Percentiles rank a stretch among this genome's conserved stretches.
phyloP scores from a whole-genome alignment of 2,113 vertebrate genomes.

The Aegotheles bennettii region DNA sequence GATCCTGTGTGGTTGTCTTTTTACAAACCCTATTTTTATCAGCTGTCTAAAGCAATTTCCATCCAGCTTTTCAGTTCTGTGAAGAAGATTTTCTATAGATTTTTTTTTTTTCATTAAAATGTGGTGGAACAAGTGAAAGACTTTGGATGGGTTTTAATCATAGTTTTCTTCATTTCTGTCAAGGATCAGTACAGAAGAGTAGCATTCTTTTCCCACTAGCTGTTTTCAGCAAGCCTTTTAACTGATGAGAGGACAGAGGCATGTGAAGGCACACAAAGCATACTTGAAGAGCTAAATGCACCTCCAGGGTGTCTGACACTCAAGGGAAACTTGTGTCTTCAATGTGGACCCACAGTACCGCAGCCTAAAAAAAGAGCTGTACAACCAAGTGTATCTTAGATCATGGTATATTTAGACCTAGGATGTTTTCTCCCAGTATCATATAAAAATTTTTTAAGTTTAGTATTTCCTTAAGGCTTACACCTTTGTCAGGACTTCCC shows the following conservation, averaged over 20 bases:
- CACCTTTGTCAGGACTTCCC: neutral
- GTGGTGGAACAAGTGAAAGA: neutral
- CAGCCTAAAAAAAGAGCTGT: neutral
- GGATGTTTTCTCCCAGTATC: neutral
- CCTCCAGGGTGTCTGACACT: neutral
- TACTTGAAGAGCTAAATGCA: neutral
- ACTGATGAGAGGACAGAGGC: neutral
- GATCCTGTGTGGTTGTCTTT: neutral
- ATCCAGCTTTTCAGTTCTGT: neutral
- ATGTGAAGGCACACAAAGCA: neutral
- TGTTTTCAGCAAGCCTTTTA: neutral
- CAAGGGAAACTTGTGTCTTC: neutral
- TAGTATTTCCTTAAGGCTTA: neutral
- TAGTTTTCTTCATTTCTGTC: neutral
- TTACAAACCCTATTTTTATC: neutral
- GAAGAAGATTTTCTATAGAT: neutral
- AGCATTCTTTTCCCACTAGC: neutral
- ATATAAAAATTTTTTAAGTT: neutral
- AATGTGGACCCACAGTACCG: neutral
- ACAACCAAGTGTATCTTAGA: neutral
- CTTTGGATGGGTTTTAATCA: neutral
- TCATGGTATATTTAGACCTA: neutral
- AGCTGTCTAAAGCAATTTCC: neutral
- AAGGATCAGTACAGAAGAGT: neutral
- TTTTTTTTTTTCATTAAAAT: neutral